Evolutionary conservation across 2,888 invertebrate genomes (phyloP).

Genomic region (Cryptus viduatorius): DNA sequence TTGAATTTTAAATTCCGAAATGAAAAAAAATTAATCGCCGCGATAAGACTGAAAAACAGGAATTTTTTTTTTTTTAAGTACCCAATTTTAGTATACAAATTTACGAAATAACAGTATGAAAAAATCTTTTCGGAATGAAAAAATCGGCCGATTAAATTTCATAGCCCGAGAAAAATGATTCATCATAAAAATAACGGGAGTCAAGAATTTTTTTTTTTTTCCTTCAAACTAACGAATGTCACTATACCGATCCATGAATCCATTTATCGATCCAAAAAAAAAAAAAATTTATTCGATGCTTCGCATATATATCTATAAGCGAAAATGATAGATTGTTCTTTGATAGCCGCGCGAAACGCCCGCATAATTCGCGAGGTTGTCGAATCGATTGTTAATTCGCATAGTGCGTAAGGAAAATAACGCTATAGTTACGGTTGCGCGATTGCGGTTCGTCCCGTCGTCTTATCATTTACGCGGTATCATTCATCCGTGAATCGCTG

Average conservation of each 20-base stretch:
- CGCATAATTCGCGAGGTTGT: conserved; percentile 39
- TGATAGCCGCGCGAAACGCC: conserved; percentile 54
- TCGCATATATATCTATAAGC: neutral
- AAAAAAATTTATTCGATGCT: neutral
- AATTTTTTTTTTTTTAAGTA: neutral
- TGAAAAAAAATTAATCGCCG: neutral
- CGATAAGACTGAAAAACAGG: neutral
- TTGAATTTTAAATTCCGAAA: neutral
- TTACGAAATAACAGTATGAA: neutral
- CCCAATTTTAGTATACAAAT: neutral
- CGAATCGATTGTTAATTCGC: conserved; percentile 14
- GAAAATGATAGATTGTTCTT: conserved; percentile 48
- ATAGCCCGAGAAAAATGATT: neutral
- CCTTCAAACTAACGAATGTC: neutral
- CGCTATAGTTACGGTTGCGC: conserved; percentile 50
- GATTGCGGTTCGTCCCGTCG: conserved; percentile 41
- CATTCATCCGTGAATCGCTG: conserved; percentile 55
- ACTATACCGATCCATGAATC: neutral
- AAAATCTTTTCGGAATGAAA: neutral
- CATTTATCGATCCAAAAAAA: neutral
- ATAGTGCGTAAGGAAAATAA: conserved; percentile 25
- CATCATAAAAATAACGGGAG: too few relatives aligned
- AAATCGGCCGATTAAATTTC: neutral
- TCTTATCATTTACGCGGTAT: conserved; percentile 47
- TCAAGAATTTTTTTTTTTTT: neutral